Evolutionary conservation across 2,888 invertebrate genomes (phyloP).

Genomic region (Amiota mariae): DNA sequence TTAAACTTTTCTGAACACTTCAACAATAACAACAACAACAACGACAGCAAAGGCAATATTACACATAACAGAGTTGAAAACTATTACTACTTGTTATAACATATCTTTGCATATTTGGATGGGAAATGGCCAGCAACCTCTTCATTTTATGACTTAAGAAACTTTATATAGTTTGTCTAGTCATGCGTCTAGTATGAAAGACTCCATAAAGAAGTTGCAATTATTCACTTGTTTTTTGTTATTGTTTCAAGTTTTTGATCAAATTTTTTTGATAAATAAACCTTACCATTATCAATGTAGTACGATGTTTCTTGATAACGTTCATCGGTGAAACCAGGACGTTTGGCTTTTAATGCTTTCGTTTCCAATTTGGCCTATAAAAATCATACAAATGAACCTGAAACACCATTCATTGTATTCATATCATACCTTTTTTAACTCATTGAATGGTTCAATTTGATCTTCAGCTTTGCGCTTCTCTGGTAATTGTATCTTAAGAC

Average conservation of each 20-base stretch:
- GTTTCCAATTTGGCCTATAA: slow-evolving; percentile 85
- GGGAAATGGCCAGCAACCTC: neutral
- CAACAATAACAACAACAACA: neutral
- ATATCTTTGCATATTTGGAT: too few relatives aligned
- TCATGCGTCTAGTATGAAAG: slow-evolving; percentile 3
- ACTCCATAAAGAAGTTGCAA: neutral
- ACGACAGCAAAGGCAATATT: too few relatives aligned
- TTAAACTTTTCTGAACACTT: slow-evolving; percentile 21
- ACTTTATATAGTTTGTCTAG: slow-evolving; percentile 20
- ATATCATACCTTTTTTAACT: slow-evolving; percentile 87
- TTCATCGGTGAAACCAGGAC: slow-evolving; percentile 93
- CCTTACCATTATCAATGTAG: slow-evolving; percentile 94
- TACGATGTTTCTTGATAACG: slow-evolving; percentile 95
- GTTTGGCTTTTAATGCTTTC: slow-evolving; percentile 91
- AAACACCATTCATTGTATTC: too few relatives aligned
- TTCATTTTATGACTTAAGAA: slow-evolving; percentile 8
- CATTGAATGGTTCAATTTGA: slow-evolving; percentile 83
- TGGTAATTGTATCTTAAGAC: slow-evolving; percentile 79
- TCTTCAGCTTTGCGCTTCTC: slow-evolving; percentile 90
- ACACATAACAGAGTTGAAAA: too few relatives aligned
- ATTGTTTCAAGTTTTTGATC: neutral
- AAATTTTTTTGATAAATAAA: slow-evolving; percentile 44
- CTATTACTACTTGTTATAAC: too few relatives aligned
- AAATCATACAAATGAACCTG: slow-evolving; percentile 26
- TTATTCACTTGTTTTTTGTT: neutral